Base-by-base conservation (phyloP, 2,797 vertebrate species). In the Acipenser oxyrinchus region DNA sequence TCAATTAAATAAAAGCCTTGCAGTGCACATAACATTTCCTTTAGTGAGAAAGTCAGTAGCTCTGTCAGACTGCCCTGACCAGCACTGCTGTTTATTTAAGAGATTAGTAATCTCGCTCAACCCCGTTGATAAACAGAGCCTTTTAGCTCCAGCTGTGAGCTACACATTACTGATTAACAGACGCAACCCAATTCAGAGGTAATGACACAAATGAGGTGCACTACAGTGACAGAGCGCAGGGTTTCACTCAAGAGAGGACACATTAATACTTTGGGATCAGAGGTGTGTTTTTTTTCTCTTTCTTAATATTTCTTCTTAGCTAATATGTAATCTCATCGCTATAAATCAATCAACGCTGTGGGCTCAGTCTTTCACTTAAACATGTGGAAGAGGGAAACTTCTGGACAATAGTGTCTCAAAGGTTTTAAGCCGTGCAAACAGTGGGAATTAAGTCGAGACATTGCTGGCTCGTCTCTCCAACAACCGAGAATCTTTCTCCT, bases 361-460 rank as follows among this genome's bases (percentile, higher is more conserved):
- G 18, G 51, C 15, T 18, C 48, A 18, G 13, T 7, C 48, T 2
- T 49, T 6, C 57, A 51, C 4, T 9, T 49, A 60, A 7, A 60
- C 48, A 66, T 6, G 1, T 1, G 51, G 13, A 66, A n/a, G 64
- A 64, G 49, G 66, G 59, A 62, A 70, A 70, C 23, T 12, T 15
- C 13, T 64, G 10, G 63, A 64, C 63, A 64, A 64, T 49, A 64
- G 53, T 49, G 63, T 51, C 51, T 64, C 49, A 51, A 52, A n/a
- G 51, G 53, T 64, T 64, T 64, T 37, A 37, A 10, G 63, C 37
- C 6, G 10, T 6, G 53, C 50, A 52, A 51, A 51, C 63, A 64
- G 63, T 64, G 63, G 51, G 63, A 10, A 18, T 52, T 51, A 51
- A 6, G 48, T 49, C 53, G 63, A 64, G 63, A 37, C 53, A 51